Conservation (phyloP, 2,113 vertebrate species). For the Hucho hucho region DNA sequence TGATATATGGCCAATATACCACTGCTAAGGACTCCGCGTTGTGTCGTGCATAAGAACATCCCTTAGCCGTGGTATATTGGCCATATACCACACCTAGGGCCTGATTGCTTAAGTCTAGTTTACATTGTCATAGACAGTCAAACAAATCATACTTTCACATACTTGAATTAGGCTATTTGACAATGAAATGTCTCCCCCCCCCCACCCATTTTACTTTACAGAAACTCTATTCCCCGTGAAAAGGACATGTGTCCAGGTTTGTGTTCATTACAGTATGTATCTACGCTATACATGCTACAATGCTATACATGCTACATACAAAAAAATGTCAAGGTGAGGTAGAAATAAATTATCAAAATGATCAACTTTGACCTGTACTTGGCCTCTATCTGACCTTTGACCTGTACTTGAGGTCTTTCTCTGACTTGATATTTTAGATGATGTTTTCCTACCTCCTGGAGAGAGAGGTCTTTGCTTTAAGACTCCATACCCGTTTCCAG, state of each 20-base stretch:
- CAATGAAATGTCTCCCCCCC: neutral
- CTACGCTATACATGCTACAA: neutral
- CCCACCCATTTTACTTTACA: neutral
- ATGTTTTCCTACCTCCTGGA: constrained; percentile 1
- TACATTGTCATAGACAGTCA: no score
- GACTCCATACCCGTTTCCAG: neutral
- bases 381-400: neutral
- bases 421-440: neutral
- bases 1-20: no score
- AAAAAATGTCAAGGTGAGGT: no score
- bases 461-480: neutral
- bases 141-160: no score
- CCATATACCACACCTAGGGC: no score
- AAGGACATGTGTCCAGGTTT: neutral
- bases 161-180: neutral
- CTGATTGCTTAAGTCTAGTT: neutral
- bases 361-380: neutral
- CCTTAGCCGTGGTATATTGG: no score
- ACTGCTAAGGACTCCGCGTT: no score
- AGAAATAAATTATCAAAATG: no score
- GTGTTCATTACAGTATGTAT: neutral
- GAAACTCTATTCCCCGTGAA: neutral
- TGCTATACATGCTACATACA: no score
- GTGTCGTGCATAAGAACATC: no score
- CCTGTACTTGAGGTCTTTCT: neutral